Evolutionary conservation across 2,797 vertebrate genomes (phyloP).

Genomic region (Prunella strophiata): DNA sequence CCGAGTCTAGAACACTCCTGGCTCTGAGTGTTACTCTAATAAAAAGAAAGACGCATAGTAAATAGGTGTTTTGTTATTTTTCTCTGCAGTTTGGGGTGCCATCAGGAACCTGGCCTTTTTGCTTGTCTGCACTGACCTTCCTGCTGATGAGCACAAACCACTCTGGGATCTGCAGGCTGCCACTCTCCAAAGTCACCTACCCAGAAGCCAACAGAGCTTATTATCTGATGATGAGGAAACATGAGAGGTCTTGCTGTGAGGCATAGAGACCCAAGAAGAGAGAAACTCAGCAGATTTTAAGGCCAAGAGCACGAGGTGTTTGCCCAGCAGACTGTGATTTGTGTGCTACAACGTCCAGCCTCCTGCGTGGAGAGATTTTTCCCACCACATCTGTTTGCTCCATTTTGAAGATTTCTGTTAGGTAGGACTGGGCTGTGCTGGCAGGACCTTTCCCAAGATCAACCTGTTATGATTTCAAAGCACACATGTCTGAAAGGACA

Average conservation of each 20-base stretch:
- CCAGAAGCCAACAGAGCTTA: constrained; percentile 91
- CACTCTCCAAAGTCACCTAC: constrained; percentile 89
- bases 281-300: neutral
- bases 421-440: neutral
- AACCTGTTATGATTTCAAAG: neutral
- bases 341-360: neutral
- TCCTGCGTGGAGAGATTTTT: neutral
- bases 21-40: neutral
- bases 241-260: constrained; percentile 3
- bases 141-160: constrained; percentile 88
- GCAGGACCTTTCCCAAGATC: neutral
- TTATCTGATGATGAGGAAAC: constrained; percentile 69
- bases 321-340: neutral
- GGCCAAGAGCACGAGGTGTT: neutral
- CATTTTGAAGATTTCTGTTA: neutral
- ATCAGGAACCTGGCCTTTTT: constrained; percentile 94
- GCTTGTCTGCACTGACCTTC: constrained; percentile 89
- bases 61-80: neutral
- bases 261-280: neutral
- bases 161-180: constrained; percentile 86
- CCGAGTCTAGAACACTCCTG: neutral
- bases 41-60: accelerated
- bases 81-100: constrained; percentile 88
- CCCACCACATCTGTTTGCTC: neutral
- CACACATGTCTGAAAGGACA: neutral